Evolutionary conservation across 1,140 invertebrate species (phyloP), one percentile per base, ranked within the genome.

Genomic region (Charaxes varanes): DNA sequence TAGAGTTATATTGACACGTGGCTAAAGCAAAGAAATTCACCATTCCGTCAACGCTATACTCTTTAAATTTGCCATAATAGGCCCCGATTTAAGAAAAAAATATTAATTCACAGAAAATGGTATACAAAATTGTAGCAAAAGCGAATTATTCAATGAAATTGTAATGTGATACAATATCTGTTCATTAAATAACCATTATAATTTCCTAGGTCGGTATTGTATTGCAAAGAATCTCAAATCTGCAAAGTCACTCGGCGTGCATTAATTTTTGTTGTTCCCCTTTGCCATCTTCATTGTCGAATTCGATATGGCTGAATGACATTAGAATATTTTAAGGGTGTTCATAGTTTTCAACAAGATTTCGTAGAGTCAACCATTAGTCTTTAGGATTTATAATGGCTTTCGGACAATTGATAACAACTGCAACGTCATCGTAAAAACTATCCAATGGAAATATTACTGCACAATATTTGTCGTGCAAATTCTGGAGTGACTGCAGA

Each of bases 241-340:
- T 41, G 66, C 66, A 27, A 13, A 47, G 41, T 78, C 71, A 78
- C 37, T 46, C 27, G 2, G 7, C 31, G 37, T 50, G 35, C 56
- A 76, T 76, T 65, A 73, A 74, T 73, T 65, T 69, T 45, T 43
- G 15, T 36, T 47, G 45, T 31, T 30, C 50, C 33, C 55, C 53
- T 32, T 40, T 28, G 23, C 26, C 34, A 31, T 34, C 46, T 42
- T 40, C 35, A 33, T 68, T 53, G 45, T 38, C 17, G 45, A 46
- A 69, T 73, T 73, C 58, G 67, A 59, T 50, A 63, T 64, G 57
- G 56, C 58, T 33, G 61, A 52, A 63, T 61, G 56, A 50, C 53
- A 57, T 53, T 31, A 55, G 46, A 51, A 50, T 54, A 61, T 62
- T 68, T 56, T 47, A 45, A 33, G 40, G 50, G 41, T 52, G 37